Evolutionary conservation across 2,113 vertebrate species (phyloP), one percentile per base, ranked within the genome.

Genomic region (Rhegmatorhina hoffmannsi): DNA sequence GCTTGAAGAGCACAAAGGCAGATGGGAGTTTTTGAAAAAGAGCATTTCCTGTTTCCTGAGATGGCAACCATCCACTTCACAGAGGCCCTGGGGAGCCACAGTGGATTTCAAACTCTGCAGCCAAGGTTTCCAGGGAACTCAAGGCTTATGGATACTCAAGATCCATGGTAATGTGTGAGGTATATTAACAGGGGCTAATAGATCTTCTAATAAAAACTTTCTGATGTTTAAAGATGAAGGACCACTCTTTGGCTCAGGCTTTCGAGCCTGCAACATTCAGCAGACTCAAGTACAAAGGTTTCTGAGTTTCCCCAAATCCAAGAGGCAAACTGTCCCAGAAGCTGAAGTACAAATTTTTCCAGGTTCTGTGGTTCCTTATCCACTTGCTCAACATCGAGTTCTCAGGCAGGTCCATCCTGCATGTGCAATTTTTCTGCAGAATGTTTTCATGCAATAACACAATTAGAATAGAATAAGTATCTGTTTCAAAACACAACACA

Each of bases 401-500:
- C 75, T 62, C 90, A 93, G 60, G 62, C 47, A 87, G 72, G 53
- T 73, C 68, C 0, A 0, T 67, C 72, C 88, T 47, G 75, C 50
- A 53, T 33, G 34, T 26, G 36, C 33, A 56, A 93, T 73, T 92
- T 56, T 95, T 90, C 79, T 77, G 67, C 90, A 84, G 69, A 85
- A 89, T 2, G 1, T 89, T 91, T 91, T 87, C 81, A 91, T 73
- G 90, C 90, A 96, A 31, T 68, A 89, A 83, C 74, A 93, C 1
- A 1, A 95, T 84, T 67, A 89, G 82, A 94, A 91, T 33, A 84
- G 69, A 75, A 8, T 58, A 74, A 81, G 56, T 88, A 92, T 73
- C 75, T 80, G 72, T 94, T 94, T 96, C 94, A 90, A 94, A 95
- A 96, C 31, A 56, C 82, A 70, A 34, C 70, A 64, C 58, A 76